These are phyloP conservation scores for Craseonycteris thonglongyai DNA, from an alignment of 2,113 vertebrate species.

Conservation along the genomic window DNA sequence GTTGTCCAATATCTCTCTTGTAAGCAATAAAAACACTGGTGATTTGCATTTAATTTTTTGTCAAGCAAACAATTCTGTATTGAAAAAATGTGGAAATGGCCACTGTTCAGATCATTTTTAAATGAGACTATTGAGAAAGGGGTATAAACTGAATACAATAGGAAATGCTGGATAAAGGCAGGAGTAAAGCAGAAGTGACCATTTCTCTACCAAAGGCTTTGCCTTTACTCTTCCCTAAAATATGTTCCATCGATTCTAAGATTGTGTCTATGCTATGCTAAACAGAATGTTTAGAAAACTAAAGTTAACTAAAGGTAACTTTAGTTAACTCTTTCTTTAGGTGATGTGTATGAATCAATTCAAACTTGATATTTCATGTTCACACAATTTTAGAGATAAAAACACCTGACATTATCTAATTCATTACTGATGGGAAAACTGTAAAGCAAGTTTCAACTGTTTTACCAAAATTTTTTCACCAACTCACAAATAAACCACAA, in stretches of 20 bases:
- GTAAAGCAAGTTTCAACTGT: neutral
- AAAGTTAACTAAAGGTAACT: too few species aligned
- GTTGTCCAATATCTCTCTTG: neutral
- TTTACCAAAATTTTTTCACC: neutral
- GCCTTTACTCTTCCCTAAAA: neutral
- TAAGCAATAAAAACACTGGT: neutral
- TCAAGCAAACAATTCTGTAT: neutral
- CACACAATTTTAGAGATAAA: neutral
- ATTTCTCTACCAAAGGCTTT: neutral
- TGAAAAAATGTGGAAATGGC: neutral
- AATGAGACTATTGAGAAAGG: neutral
- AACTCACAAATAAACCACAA: neutral
- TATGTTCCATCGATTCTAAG: neutral
- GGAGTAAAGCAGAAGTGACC: neutral
- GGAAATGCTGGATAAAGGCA: neutral
- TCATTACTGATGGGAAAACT: neutral
- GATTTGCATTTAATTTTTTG: neutral
- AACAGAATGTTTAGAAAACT: neutral
- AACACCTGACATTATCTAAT: neutral
- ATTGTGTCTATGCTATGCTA: fast-evolving
- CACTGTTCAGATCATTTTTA: neutral
- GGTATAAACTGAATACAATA: neutral
- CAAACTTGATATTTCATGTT: neutral
- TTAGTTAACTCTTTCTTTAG: too few species aligned
- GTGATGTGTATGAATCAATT: neutral